phyloP scores from a whole-genome alignment of 2,113 vertebrate species.

The Megaceryle maxima region DNA sequence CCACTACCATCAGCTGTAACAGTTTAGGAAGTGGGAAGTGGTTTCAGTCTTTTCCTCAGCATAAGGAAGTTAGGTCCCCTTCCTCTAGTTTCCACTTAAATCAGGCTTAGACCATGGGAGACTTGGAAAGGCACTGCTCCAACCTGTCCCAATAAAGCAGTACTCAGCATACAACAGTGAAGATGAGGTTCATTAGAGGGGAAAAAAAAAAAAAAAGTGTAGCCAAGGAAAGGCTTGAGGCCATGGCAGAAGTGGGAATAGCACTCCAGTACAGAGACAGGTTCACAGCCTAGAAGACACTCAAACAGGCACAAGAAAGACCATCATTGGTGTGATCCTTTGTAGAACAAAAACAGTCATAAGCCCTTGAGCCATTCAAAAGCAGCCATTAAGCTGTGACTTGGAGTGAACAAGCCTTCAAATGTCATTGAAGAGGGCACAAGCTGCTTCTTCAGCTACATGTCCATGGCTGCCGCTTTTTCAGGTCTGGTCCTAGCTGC shows the following conservation, averaged over 20 bases:
- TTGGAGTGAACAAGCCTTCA: background rate
- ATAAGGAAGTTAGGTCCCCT: background rate
- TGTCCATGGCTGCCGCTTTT: background rate
- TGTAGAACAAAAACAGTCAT: background rate
- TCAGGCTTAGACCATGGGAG: background rate
- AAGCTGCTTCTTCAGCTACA: background rate
- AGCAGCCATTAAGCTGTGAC: background rate
- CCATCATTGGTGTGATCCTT: background rate
- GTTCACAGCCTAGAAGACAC: background rate
- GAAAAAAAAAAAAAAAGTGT: background rate
- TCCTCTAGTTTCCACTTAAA: background rate
- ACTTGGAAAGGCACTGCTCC: background rate
- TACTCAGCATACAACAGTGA: fast-evolving
- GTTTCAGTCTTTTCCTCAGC: background rate
- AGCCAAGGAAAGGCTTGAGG: background rate
- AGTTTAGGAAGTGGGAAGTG: background rate
- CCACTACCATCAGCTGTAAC: background rate
- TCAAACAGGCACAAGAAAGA: background rate
- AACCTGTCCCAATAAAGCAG: background rate
- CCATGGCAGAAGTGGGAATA: background rate
- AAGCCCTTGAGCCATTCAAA: background rate
- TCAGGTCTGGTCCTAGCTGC: background rate
- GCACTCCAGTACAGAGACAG: background rate
- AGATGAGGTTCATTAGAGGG: background rate
- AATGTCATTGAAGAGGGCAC: background rate